Conservation (phyloP, 2,797 vertebrate genomes). For the Xenopus petersii region DNA sequence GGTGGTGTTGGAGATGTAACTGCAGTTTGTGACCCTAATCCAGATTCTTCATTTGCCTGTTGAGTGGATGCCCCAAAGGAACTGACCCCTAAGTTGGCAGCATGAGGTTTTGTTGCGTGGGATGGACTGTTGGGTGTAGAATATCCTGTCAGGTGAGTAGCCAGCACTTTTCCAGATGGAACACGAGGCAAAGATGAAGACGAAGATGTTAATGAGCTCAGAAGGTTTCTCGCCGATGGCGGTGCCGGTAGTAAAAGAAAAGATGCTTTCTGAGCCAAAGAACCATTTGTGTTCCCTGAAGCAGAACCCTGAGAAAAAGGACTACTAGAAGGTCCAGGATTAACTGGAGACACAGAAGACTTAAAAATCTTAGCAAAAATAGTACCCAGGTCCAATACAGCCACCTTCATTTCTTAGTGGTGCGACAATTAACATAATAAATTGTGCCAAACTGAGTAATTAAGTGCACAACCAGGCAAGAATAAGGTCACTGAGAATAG, state of each 20-base stretch:
- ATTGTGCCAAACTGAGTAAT: neutral
- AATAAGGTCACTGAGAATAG: neutral
- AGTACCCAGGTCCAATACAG: constrained; percentile 54
- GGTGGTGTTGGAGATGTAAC: constrained; percentile 7
- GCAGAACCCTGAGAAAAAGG: constrained; percentile 35
- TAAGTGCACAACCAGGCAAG: neutral
- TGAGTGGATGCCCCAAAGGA: neutral
- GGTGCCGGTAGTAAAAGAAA: constrained; percentile 33
- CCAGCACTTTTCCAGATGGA: constrained; percentile 19
- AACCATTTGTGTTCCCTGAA: constrained; percentile 13
- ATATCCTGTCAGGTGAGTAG: constrained; percentile 4
- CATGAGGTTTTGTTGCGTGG: constrained; percentile 9
- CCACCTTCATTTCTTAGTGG: constrained; percentile 58
- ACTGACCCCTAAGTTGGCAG: neutral
- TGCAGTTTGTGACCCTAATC: constrained; percentile 6
- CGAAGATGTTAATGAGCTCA: constrained; percentile 10
- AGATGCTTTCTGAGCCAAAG: constrained; percentile 23
- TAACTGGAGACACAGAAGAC: constrained; percentile 43
- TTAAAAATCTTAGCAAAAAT: constrained; percentile 59
- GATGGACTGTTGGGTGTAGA: constrained; percentile 25
- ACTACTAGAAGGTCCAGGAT: constrained; percentile 13
- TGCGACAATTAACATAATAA: neutral
- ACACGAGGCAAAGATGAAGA: constrained; percentile 10
- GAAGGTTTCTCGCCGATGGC: constrained; percentile 22
- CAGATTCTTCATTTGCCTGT: constrained; percentile 25